Evolutionary conservation across 2,113 vertebrate species (phyloP), one percentile per base, ranked within the genome.

Genomic region (Triplophysa dalaica): DNA sequence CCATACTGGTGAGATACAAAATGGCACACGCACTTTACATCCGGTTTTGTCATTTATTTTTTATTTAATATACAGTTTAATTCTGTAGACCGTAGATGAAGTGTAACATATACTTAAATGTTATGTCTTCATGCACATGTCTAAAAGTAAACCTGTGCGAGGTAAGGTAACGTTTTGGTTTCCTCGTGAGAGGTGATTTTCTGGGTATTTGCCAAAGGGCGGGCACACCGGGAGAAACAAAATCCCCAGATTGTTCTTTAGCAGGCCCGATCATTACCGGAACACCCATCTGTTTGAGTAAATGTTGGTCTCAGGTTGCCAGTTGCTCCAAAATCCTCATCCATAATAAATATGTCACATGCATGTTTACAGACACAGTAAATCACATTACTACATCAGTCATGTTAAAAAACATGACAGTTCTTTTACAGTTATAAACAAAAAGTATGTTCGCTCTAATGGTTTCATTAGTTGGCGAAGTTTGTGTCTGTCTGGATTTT

Each of bases 1-100:
- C 97, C 0, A 91, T 99, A 86, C 92, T 99, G 98, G 98, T 99
- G 93, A 94, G 96, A 54, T 6, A 58, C 21, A 10, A 58, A n/a
- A 58, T 2, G 6, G 4, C 54, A 19, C 54, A 58, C 7, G 8
- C 54, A 58, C 14, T 45, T 45, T 3, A 45, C 8, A 45, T 45
- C 43, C 12, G 33, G 43, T 45, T 45, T 52, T 5, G 4, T 6
- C 50, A 58, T n/a, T n/a, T 58, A 1, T 58, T 58, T 21, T 10
- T 58, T 10, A 21, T n/a, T 9, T n/a, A n/a, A 7, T 6, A 16
- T 54, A 54, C 50, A 17, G 50, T 54, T 17, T 6, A 45, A 45
- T 11, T 10, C 10, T 3, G 8, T 45, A 45, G 43, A 45, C 9
- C 2, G 10, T 38, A 38, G 33, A 5, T 38, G 33, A 1, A 38